Percentiles rank a stretch among this genome's conserved stretches.
Conservation (phyloP, 2,797 vertebrate genomes). For the Pelochelys cantorii region DNA sequence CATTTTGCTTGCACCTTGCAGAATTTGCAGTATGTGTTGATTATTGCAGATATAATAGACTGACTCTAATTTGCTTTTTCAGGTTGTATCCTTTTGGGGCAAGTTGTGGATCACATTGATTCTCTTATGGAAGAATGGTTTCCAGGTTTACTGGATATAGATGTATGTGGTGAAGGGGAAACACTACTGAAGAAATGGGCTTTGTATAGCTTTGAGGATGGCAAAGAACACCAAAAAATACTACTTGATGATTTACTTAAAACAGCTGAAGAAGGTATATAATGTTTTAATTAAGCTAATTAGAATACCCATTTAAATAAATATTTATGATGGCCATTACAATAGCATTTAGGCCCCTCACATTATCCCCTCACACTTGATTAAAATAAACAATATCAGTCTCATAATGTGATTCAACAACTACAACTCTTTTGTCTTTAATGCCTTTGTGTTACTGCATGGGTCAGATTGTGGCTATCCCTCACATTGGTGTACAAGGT, state of each 20-base stretch:
- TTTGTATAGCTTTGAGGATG: conserved; percentile 92
- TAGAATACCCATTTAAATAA: background rate
- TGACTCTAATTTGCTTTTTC: conserved; percentile 25
- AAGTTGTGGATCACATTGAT: conserved; percentile 97
- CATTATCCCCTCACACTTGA: accelerated
- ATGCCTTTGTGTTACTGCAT: accelerated
- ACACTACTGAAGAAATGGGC: conserved; percentile 96
- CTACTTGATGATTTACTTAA: conserved; percentile 92
- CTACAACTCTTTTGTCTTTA: background rate
- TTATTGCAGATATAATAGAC: background rate
- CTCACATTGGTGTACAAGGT: background rate
- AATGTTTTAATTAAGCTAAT: background rate
- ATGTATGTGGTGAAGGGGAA: conserved; percentile 92
- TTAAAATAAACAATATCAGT: background rate
- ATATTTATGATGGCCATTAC: background rate
- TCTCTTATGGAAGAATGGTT: conserved; percentile 99
- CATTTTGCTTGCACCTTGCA: conserved; percentile 33
- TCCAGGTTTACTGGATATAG: conserved; percentile 91
- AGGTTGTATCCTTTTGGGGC: conserved; percentile 94
- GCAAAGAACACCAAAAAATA: conserved; percentile 89
- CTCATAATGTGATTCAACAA: background rate
- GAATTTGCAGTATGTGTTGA: conserved; percentile 1
- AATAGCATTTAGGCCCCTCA: background rate
- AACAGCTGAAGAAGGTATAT: conserved; percentile 87
- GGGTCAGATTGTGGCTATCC: background rate